These are phyloP conservation scores for Dunckerocampus dactyliophorus DNA, from an alignment of 2,113 vertebrate genomes.

Conservation along the genomic window DNA sequence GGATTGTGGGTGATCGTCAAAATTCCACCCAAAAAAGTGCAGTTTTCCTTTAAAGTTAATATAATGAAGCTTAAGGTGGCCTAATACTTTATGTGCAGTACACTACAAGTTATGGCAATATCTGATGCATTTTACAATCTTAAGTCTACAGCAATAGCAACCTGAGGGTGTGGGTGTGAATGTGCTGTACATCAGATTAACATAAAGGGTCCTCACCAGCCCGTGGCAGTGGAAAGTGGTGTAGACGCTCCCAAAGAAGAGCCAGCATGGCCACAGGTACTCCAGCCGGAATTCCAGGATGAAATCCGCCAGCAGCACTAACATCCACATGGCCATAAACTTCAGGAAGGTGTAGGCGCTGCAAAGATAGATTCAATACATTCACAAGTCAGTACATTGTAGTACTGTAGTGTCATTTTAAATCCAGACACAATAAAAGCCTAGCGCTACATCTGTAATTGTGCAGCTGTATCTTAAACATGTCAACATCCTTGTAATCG, in stretches of 20 bases:
- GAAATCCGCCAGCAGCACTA: conserved; percentile 79
- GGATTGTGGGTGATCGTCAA: too few relatives aligned
- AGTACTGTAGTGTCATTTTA: not conserved
- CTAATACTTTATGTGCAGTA: too few relatives aligned
- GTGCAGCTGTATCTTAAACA: conserved; percentile 36
- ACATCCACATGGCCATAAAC: conserved; percentile 75
- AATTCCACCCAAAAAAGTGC: too few relatives aligned
- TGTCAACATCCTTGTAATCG: conserved; percentile 10
- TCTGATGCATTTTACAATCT: too few relatives aligned
- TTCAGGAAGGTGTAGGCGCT: conserved; percentile 78
- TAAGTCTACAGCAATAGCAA: too few relatives aligned
- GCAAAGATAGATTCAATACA: conserved; percentile 15
- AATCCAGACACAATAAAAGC: conserved; percentile 6
- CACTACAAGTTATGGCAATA: too few relatives aligned
- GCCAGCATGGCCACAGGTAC: conserved; percentile 81
- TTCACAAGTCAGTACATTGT: not conserved
- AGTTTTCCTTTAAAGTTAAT: too few relatives aligned
- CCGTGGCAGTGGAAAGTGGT: conserved; percentile 81
- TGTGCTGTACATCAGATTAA: too few relatives aligned
- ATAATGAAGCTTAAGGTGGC: too few relatives aligned
- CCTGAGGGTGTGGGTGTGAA: too few relatives aligned
- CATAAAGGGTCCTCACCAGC: conserved; percentile 61
- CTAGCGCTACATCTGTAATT: conserved; percentile 15
- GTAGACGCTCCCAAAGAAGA: conserved; percentile 79
- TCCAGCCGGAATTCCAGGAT: conserved; percentile 78